Evolutionary conservation across 2,113 vertebrate species (phyloP), one percentile per base, ranked within the genome.

Genomic region (Aix galericulata): DNA sequence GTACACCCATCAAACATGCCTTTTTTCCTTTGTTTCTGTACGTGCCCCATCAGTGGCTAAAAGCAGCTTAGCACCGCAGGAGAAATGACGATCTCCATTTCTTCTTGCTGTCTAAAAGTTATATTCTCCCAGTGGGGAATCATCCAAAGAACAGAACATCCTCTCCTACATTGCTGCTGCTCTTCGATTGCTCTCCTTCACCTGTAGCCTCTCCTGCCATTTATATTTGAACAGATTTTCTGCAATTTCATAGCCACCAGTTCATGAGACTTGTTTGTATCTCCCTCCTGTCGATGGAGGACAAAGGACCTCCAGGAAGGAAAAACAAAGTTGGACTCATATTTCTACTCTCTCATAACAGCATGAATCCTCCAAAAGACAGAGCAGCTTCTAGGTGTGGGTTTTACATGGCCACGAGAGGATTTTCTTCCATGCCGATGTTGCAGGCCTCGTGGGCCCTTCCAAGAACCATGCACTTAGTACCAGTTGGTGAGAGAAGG

Each of bases 1-100:
- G 13, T 31, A 42, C 38, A 42, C 38, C 27, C 63, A 60, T 72
- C 3, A 5, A 66, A 63, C 17, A 53, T 11, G 23, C 7, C 7
- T 75, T 89, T 94, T 52, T 58, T n/a, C 2, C 17, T 86, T 90
- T 50, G 9, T 8, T 79, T 94, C 32, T 78, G 64, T 89, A 62
- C 11, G 3, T 91, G 58, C 53, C 79, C 91, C 17, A 26, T 79
- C 59, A 53, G 53, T 50, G 90, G 71, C 88, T 96, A 95, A 94
- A 76, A 93, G 87, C 76, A 38, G 52, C 86, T 94, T 58, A 92
- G 38, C 7, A 8, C 75, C 34, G 14, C 58, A 71, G 63, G 25
- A 91, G 52, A 96, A 96, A 96, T 86, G 14, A 92, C 96, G 89
- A 66, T 68, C 67, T 78, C 86, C 21, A 75, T 93, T 96, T 91